Evolutionary conservation across 2,888 invertebrate species (phyloP), one percentile per base, ranked within the genome.

Genomic region (Megamerina dolium): DNA sequence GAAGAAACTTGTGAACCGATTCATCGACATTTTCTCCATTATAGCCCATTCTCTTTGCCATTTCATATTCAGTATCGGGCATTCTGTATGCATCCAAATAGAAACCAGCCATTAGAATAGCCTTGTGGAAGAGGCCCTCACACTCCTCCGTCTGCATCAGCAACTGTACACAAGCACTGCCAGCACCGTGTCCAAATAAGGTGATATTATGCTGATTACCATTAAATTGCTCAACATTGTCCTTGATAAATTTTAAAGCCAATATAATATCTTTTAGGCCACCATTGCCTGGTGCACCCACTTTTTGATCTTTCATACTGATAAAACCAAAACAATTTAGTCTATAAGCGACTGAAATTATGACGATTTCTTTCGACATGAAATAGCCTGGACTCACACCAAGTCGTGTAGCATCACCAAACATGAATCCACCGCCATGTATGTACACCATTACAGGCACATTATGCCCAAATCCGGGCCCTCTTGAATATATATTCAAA

Each of bases 271-370:
- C 77, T 56, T 75, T 75, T 1, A 76, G 55, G 1, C 73, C 75
- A 6, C 75, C 74, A 54, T 77, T 77, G 2, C 75, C 76, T 2
- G 75, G 74, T n/a, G n/a, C n/a, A n/a, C n/a, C n/a, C n/a, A n/a
- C n/a, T n/a, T n/a, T n/a, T n/a, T n/a, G n/a, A n/a, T n/a, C n/a
- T n/a, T n/a, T n/a, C n/a, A n/a, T n/a, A n/a, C n/a, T n/a, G n/a
- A n/a, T n/a, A n/a, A n/a, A n/a, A n/a, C n/a, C n/a, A n/a, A n/a
- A n/a, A n/a, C n/a, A n/a, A n/a, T n/a, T 83, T 20, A 84, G 58
- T 40, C 85, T 73, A 57, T 85, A 85, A 64, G 83, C 83, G 0
- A 84, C 51, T 2, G 78, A 81, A 3, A 84, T 82, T 1, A 79
- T 72, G 5, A 85, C 76, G 14, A 85, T 70, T 49, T 84, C 76